Conservation (phyloP, 2,888 invertebrate species). For the Ectobius pallidus region DNA sequence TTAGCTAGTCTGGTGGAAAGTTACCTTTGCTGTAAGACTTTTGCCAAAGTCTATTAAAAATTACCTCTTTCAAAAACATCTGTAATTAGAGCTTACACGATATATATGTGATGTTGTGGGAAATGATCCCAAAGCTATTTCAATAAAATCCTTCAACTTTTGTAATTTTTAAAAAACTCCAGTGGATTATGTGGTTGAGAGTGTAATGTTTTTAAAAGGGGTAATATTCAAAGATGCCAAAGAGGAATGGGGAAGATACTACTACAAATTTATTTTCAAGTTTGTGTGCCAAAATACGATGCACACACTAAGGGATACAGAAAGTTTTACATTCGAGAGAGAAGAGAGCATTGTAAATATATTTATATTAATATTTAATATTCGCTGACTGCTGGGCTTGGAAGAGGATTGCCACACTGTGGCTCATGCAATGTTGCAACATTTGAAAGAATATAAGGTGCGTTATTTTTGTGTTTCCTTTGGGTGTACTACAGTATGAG, state of each 20-base stretch:
- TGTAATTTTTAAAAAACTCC: no score
- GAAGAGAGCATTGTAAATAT: conserved; percentile 33
- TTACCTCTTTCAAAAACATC: conserved; percentile 29
- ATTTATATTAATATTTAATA: conserved; percentile 31
- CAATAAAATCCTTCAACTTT: no score
- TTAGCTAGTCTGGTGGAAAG: conserved; percentile 5
- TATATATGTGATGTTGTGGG: no score
- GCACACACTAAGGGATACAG: conserved; percentile 22
- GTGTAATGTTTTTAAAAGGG: conserved; percentile 25
- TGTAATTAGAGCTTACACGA: conserved; percentile 3
- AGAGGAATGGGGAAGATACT: conserved; percentile 8
- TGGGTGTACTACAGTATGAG: conserved; percentile 23
- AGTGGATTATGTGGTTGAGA: no score
- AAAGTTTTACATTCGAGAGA: conserved; percentile 17
- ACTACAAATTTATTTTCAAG: conserved; percentile 29
- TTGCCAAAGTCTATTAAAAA: background rate
- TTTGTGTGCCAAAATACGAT: conserved; percentile 35
- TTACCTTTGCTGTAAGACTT: conserved; percentile 7
- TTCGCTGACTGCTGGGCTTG: conserved; percentile 21
- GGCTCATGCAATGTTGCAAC: conserved; percentile 11
- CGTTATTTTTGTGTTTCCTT: conserved; percentile 35
- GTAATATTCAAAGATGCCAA: conserved; percentile 34
- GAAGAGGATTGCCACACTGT: conserved; percentile 1
- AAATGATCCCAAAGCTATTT: no score
- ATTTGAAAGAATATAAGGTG: conserved; percentile 24